Evolutionary conservation across 92 coral and sea anemone species (phyloP).

Genomic region (Porites rus): DNA sequence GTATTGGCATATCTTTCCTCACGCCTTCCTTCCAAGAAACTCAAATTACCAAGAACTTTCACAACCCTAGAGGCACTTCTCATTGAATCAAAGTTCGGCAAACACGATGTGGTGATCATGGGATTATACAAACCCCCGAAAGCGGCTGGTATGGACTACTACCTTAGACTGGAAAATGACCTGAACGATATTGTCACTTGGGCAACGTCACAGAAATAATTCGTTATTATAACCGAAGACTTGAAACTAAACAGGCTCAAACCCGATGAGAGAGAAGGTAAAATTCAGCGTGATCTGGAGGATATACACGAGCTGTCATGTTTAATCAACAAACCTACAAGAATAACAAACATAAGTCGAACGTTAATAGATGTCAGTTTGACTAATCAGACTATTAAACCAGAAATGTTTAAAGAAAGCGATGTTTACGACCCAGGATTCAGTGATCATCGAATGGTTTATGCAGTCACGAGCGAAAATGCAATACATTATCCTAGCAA

Average conservation of each 20-base stretch:
- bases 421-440: conserved; percentile 35
- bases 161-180: conserved; percentile 16
- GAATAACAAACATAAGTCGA: conserved; percentile 32
- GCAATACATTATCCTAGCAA: conserved; percentile 23
- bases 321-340: conserved; percentile 43
- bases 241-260: conserved; percentile 23
- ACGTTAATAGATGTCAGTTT: conserved; percentile 60
- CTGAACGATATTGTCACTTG: conserved; percentile 42
- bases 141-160: conserved; percentile 16
- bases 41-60: conserved; percentile 22
- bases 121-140: conserved; percentile 16
- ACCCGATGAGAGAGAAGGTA: conserved; percentile 30
- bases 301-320: conserved; percentile 50
- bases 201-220: conserved; percentile 28
- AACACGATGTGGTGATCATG: background rate
- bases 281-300: conserved; percentile 39
- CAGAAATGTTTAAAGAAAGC: conserved; percentile 29
- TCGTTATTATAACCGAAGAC: conserved; percentile 27
- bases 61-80: conserved; percentile 28
- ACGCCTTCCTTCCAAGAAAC: conserved; percentile 2
- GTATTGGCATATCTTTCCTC: conserved; percentile 24
- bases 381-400: background rate
- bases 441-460: conserved; percentile 41
- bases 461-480: conserved; percentile 6
- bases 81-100: conserved; percentile 29